Conservation (phyloP, 1,140 invertebrate genomes). For the Sinonovacula constricta region DNA sequence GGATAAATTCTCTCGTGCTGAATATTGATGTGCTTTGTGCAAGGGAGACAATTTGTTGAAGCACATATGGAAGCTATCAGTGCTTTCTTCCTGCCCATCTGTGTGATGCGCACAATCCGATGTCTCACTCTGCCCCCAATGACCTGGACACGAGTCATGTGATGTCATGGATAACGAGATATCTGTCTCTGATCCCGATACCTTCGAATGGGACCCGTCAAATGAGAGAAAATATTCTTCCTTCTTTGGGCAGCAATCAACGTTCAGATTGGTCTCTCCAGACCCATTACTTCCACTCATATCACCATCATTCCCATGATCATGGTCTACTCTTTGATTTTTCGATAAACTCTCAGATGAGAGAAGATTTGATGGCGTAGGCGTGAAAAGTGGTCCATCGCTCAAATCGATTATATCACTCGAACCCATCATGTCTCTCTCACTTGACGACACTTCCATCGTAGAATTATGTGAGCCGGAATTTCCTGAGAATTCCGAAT, state of each 20-base stretch:
- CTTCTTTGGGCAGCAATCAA: constrained; percentile 70
- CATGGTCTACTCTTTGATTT: constrained; percentile 24
- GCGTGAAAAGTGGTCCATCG: constrained; percentile 73
- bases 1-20: constrained; percentile 33
- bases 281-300: constrained; percentile 59
- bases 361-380: constrained; percentile 56
- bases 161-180: constrained; percentile 66
- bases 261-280: constrained; percentile 60
- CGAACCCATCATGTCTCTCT: constrained; percentile 74
- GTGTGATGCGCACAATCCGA: constrained; percentile 28
- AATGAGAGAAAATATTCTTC: constrained; percentile 74
- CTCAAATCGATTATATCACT: constrained; percentile 75
- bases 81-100: constrained; percentile 64
- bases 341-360: constrained; percentile 69
- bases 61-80: constrained; percentile 73
- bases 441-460: constrained; percentile 74
- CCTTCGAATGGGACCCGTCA: constrained; percentile 63
- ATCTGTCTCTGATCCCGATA: constrained; percentile 67
- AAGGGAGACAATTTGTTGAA: constrained; percentile 48
- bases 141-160: constrained; percentile 61
- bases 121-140: constrained; percentile 38
- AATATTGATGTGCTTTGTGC: constrained; percentile 36
- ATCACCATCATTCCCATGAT: constrained; percentile 50
- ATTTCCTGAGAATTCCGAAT: constrained; percentile 69
- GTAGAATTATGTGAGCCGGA: constrained; percentile 64